Base-by-base conservation (phyloP, 2,888 invertebrate species). In the Barypeithes pellucidus region DNA sequence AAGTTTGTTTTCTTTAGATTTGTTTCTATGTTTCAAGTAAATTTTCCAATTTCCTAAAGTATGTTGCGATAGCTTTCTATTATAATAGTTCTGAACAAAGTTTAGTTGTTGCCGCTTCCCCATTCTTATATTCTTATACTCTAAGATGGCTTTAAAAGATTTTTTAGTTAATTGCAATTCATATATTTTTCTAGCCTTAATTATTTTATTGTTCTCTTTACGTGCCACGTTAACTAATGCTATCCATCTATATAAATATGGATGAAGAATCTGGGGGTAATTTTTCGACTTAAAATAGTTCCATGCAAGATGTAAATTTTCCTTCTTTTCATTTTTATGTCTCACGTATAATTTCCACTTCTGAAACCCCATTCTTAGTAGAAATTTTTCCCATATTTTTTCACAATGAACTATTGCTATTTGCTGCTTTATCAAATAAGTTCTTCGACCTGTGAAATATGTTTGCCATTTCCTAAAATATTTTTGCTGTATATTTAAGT, bases 161-260 rank as follows among this genome's bases (percentile, higher is more conserved):
- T 67, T 54, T 57, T 66, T n/a, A 9, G 76, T 60, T 33, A 78
- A 45, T 60, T 77, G 79, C 12, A 66, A 67, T 36, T 77, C 59
- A 62, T 77, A 77, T 63, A 75, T 73, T 33, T 75, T 66, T 20
- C 57, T 18, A n/a, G 77, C 78, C 20, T 57, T 52, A 22, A 20
- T n/a, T 11, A 73, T 67, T 61, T 50, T 76, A 11, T 33, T 24
- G 1, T 50, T 67, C 4, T 67, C 33, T 47, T 24, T 67, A n/a
- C n/a, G 9, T n/a, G 20, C 14, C 18, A 67, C 18, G 11, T 45
- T 47, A 14, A 60, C 39, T 20, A 45, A 70, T 73, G 73, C 68
- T 61, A 36, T 78, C 82, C 82, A 83, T 52, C 73, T 69, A 24
- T 72, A 29, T 60, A 81, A 80, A 71, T 76, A 80, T 29, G 59